A percentile compares a stretch with the other conserved stretches of the same genome.
These are phyloP conservation scores for Pteruthius melanotis DNA, from an alignment of 2,113 vertebrate species.

Conservation along the genomic window DNA sequence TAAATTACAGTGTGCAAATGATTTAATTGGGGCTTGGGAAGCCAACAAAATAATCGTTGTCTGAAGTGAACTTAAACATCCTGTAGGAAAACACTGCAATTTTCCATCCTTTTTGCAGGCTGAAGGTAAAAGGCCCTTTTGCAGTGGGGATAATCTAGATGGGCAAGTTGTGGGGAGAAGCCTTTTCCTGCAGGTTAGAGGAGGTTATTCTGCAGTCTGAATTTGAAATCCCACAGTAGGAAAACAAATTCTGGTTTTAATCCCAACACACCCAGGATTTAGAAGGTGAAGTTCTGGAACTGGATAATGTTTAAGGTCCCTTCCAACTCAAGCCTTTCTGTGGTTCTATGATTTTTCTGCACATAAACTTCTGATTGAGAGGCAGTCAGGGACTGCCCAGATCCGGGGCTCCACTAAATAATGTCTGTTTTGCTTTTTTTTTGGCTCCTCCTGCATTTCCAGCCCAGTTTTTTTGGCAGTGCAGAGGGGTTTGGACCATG, in stretches of 20 bases:
- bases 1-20: conserved; percentile 2
- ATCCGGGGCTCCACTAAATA: background rate
- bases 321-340: background rate
- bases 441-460: background rate
- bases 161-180: background rate
- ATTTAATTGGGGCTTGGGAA: conserved; percentile 13
- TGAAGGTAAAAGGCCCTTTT: background rate
- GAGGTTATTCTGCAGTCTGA: background rate
- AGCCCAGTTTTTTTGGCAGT: background rate
- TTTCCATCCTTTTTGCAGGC: background rate
- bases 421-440: background rate
- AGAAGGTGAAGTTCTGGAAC: background rate
- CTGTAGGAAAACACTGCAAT: conserved; percentile 2
- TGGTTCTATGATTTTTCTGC: background rate
- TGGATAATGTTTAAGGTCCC: background rate
- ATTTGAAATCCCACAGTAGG: background rate
- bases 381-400: background rate
- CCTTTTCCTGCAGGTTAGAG: background rate
- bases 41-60: background rate
- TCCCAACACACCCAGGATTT: background rate
- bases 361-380: background rate
- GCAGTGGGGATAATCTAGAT: background rate
- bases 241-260: background rate
- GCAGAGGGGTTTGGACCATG: background rate
- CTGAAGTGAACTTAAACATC: background rate